These are phyloP conservation scores for Ptychodera flava DNA, from an alignment of 35 echinoderm and acorn worm species.

Conservation along the genomic window DNA sequence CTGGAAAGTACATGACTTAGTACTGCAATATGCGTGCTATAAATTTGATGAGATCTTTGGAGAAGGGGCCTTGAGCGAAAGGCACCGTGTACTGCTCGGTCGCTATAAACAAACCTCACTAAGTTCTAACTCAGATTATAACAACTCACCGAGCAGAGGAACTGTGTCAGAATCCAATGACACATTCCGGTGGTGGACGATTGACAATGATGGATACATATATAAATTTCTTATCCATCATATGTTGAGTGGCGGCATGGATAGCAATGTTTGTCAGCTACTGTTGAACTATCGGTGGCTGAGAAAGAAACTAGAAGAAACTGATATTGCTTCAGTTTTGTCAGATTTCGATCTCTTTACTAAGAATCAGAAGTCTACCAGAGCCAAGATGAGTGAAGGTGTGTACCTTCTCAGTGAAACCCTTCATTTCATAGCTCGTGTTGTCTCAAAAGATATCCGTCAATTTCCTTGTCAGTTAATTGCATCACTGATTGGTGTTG, in stretches of 20 bases:
- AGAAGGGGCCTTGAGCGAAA: background rate
- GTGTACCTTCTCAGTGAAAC: background rate
- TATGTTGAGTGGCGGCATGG: background rate
- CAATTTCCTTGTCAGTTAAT: background rate
- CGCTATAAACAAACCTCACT: background rate
- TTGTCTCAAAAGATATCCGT: background rate
- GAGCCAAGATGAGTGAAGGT: too few species aligned
- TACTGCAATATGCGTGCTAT: background rate
- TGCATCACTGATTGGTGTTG: background rate
- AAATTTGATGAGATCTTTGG: background rate
- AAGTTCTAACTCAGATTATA: background rate
- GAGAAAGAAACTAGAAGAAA: background rate
- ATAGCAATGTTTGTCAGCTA: background rate
- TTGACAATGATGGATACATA: background rate
- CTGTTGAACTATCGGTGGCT: background rate
- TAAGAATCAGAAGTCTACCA: too few species aligned
- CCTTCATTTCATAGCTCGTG: background rate
- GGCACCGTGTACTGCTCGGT: background rate
- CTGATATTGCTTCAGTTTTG: background rate
- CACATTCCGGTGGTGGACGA: background rate
- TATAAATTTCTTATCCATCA: background rate
- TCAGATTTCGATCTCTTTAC: background rate
- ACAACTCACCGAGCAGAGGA: too few species aligned
- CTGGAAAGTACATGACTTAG: background rate
- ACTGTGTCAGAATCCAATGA: background rate